Evolutionary conservation across 2,888 invertebrate species (phyloP).

Genomic region (Drosophila recens): DNA sequence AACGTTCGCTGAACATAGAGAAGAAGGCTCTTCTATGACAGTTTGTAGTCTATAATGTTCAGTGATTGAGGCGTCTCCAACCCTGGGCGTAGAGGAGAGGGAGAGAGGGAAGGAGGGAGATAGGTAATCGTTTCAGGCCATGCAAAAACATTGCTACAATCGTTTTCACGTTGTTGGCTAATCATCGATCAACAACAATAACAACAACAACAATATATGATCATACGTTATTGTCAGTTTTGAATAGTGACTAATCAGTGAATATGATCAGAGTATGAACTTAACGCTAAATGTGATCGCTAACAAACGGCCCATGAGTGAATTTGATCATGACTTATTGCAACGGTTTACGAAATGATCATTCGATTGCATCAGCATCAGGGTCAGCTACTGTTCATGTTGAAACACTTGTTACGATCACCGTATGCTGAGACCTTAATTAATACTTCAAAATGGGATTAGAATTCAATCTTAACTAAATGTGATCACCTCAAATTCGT

Average conservation of each 20-base stretch:
- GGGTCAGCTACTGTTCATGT: constrained; percentile 6
- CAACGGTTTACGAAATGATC: constrained; percentile 29
- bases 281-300: constrained; percentile 29
- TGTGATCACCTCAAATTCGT: neutral
- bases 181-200: constrained; percentile 23
- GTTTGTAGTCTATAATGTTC: constrained; percentile 17
- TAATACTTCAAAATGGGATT: neutral
- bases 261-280: constrained; percentile 25
- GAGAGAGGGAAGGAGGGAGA: neutral
- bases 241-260: constrained; percentile 42
- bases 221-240: constrained; percentile 20
- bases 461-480: constrained; percentile 2
- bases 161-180: constrained; percentile 18
- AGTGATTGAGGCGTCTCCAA: constrained; percentile 16
- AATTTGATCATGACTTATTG: constrained; percentile 38
- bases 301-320: constrained; percentile 13
- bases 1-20: constrained; percentile 1
- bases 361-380: constrained; percentile 30
- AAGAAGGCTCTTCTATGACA: constrained; percentile 28
- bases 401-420: neutral
- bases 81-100: neutral
- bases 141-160: constrained; percentile 6
- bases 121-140: neutral
- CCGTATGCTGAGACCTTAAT: neutral
- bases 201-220: constrained; percentile 21